phyloP scores from a whole-genome alignment of 2,888 invertebrate species.

The Macrophya alboannulata region DNA sequence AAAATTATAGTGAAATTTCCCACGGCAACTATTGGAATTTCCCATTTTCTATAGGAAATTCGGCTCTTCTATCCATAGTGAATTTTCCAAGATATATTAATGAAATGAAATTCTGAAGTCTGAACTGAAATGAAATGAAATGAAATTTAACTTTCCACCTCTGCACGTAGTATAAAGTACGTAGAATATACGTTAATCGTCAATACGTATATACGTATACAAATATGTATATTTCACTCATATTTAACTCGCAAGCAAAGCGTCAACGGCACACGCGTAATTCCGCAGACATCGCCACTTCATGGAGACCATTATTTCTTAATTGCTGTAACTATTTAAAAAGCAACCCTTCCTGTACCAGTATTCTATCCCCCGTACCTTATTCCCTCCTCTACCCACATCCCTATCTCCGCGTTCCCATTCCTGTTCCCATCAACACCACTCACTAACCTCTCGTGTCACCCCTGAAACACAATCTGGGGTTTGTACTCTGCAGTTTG shows the following conservation, averaged over 20 bases:
- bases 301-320: conserved; percentile 33
- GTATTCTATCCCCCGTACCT: conserved; percentile 6
- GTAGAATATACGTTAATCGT: not conserved
- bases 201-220: too few species aligned
- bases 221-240: not conserved
- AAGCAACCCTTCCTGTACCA: conserved; percentile 20
- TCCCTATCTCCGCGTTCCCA: not conserved
- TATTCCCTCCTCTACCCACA: not conserved
- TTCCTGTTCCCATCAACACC: conserved; percentile 13
- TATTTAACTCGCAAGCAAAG: not conserved
- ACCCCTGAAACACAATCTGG: conserved; percentile 48
- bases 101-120: too few species aligned
- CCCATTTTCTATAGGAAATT: too few species aligned
- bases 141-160: not conserved
- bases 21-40: too few species aligned
- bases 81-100: too few species aligned
- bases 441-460: conserved; percentile 16
- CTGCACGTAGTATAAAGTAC: too few species aligned
- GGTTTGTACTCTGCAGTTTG: conserved; percentile 31
- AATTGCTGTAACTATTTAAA: conserved; percentile 50
- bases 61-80: too few species aligned
- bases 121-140: too few species aligned
- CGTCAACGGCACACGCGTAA: not conserved
- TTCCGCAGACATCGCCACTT: conserved; percentile 30
- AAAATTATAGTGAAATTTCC: too few species aligned